phyloP scores from a whole-genome alignment of 2,113 vertebrate genomes.

The Stomatorhinus ivindoensis region DNA sequence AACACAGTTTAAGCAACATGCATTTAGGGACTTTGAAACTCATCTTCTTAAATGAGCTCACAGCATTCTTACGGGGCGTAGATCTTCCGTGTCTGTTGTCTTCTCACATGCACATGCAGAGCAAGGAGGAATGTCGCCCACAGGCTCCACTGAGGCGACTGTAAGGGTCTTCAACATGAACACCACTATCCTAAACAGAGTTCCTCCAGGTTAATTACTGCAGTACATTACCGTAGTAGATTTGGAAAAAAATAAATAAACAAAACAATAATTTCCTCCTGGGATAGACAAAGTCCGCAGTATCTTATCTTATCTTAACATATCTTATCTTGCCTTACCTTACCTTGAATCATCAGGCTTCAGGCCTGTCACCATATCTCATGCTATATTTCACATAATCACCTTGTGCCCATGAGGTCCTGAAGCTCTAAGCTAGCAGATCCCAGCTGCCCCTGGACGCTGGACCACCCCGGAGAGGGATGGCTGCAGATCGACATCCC shows the following conservation, averaged over 20 bases:
- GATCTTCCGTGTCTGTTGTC: neutral
- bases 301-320: neutral
- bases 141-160: neutral
- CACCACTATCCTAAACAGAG: neutral
- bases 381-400: neutral
- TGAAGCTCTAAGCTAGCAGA: neutral
- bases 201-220: neutral
- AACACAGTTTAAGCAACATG: neutral
- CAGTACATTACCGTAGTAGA: neutral
- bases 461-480: neutral
- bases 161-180: neutral
- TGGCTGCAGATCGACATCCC: neutral
- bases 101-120: neutral
- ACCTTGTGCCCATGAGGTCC: neutral
- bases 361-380: neutral
- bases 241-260: neutral
- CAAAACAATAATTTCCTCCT: neutral
- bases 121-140: neutral
- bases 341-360: neutral
- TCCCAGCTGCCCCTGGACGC: neutral
- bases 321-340: neutral
- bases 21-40: neutral
- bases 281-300: neutral
- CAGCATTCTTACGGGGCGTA: neutral
- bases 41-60: neutral